Evolutionary conservation across 1,140 invertebrate species (phyloP), one percentile per base, ranked within the genome.

Genomic region (Rhizoglyphus robini): DNA sequence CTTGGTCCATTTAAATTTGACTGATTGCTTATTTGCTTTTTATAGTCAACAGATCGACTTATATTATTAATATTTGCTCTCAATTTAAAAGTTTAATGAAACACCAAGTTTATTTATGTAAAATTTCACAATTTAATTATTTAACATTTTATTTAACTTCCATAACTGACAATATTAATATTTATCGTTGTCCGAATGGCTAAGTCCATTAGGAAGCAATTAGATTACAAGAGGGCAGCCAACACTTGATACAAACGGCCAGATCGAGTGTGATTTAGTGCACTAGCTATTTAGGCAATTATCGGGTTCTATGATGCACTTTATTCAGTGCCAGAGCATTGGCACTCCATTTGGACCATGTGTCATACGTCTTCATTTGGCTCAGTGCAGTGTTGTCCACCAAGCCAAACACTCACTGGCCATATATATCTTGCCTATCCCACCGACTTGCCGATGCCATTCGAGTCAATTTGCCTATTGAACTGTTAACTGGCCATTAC

Each of bases 81-180:
- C 18, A 5, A 54, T 54, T 54, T 20, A 23, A 54, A 54, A 54
- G 51, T 54, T 54, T 54, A 20, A 54, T 54, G 8, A 46, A 54
- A 54, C 23, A 25, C 23, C 51, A 5, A 8, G 51, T 54, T 54
- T 8, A 54, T 54, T 54, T 54, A 54, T 54, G 51, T 54, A 8
- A 54, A 54, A 54, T 54, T 54, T 54, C 51, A 54, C 51, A 54
- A 54, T 54, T 54, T 54, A 54, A 54, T 54, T 54, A 54, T 20
- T 46, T 15, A 15, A 15, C 23, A 15, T 15, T 15, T 46, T 15
- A 46, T 46, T 23, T 41, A 41, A 11, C 36, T 41, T 41, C 36
- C 36, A 41, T 41, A 23, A 25, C 23, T 5, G 15, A 27, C 20
- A 32, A 32, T 54, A 54, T 54, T 54, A 54, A 54, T 54, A 54